Percentiles rank a stretch among this genome's conserved stretches.
These are phyloP conservation scores for Amblyopsis hoosieri DNA, from an alignment of 2,797 vertebrate species.

Conservation along the genomic window DNA sequence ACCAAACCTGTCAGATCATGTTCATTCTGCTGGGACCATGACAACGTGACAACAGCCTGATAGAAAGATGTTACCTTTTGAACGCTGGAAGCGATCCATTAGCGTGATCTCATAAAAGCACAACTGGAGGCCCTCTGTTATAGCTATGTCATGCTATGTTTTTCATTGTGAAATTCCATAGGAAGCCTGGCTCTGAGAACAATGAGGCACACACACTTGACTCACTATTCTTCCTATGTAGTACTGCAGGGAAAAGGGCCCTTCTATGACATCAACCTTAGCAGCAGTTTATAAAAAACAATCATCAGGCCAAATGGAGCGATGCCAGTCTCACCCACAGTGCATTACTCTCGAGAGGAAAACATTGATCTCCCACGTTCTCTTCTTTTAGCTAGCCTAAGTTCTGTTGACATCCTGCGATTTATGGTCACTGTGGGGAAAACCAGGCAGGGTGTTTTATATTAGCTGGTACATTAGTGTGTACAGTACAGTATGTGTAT, in stretches of 20 bases:
- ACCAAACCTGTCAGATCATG: conserved; percentile 40
- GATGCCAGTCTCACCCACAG: conserved; percentile 49
- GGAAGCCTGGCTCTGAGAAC: conserved; percentile 45
- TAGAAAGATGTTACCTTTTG: conserved; percentile 17
- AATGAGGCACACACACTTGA: conserved; percentile 50
- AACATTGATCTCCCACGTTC: conserved; percentile 47
- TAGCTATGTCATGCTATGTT: conserved; percentile 23
- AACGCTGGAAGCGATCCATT: conserved; percentile 29
- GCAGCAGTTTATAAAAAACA: conserved; percentile 70
- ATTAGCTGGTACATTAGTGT: conserved; percentile 17
- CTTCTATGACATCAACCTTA: conserved; percentile 81
- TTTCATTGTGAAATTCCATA: conserved; percentile 27
- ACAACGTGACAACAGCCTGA: conserved; percentile 37
- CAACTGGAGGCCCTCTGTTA: background rate
- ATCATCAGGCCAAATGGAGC: conserved; percentile 54
- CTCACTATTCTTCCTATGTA: conserved; percentile 42
- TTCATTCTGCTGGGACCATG: conserved; percentile 47
- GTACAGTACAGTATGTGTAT: conserved; percentile 5
- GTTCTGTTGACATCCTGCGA: conserved; percentile 32
- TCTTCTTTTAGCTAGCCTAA: conserved; percentile 23
- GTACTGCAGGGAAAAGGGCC: conserved; percentile 44
- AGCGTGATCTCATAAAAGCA: background rate
- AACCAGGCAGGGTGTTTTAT: conserved; percentile 20
- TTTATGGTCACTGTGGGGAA: conserved; percentile 35
- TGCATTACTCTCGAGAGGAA: conserved; percentile 51